These are phyloP conservation scores for Oedothorax gibbosus DNA, from an alignment of 1,140 invertebrate species.

Conservation along the genomic window DNA sequence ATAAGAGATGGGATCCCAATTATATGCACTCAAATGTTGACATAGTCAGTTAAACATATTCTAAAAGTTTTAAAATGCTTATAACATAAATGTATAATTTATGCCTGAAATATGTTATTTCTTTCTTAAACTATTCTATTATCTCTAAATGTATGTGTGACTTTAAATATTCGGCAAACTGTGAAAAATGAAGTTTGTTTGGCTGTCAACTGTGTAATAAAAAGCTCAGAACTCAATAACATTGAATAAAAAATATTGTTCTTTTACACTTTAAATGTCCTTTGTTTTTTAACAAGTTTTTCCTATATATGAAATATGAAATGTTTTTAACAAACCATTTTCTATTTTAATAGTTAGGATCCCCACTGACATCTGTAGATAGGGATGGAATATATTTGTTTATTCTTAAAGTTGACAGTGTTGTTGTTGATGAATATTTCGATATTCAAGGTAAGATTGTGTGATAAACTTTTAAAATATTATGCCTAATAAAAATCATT, in stretches of 20 bases:
- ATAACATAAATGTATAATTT: no score
- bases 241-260: neutral
- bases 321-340: neutral
- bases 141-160: no score
- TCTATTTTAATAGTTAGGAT: slow-evolving; percentile 56
- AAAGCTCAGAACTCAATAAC: neutral
- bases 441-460: slow-evolving; percentile 53
- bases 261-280: neutral
- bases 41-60: no score
- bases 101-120: no score
- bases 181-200: neutral
- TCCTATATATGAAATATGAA: neutral
- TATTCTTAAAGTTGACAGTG: slow-evolving; percentile 66
- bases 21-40: no score
- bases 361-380: slow-evolving; percentile 64
- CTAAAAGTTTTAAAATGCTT: no score
- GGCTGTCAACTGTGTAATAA: neutral
- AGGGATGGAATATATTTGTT: slow-evolving; percentile 71
- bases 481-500: neutral
- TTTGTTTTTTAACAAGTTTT: neutral
- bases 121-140: no score
- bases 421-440: slow-evolving; percentile 46
- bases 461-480: no score
- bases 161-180: neutral
- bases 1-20: no score